Evolutionary conservation across 2,113 vertebrate genomes (phyloP), one percentile per base, ranked within the genome.

Genomic region (human (Homo sapiens)): DNA sequence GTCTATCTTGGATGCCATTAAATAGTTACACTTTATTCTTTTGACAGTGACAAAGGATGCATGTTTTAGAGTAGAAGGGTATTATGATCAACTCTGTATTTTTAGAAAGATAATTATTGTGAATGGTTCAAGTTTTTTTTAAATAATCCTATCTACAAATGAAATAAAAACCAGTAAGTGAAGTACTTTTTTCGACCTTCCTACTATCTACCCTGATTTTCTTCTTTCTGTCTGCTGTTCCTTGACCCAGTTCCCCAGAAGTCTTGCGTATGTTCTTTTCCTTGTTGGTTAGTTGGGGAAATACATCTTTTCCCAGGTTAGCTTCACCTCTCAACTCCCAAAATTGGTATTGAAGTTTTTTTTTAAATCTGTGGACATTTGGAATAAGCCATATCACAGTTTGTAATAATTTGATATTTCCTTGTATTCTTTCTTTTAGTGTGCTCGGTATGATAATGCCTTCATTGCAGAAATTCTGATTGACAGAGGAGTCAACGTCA

Each of bases 391-490:
- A 10, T 61, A 22, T 45, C 25, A 12, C n/a, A 10, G 35, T 17
- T 27, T 64, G 25, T 55, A 48, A 10, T 64, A 7, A 68, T 13
- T 52, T 40, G 75, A 6, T n/a, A 25, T 40, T 73, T 55, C 9
- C 48, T 20, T 75, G 25, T 72, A 94, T 87, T 95, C 27, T 97
- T 87, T 82, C 38, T 94, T 97, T 40, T 97, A 99, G 99, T 99
- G 99, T 94, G 99, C 99, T 80, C 99, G 99, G 68, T 99, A 99
- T 3, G 99, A 99, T 98, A 99, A 99, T 32, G 98, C 99, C 91
- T 99, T 99, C 97, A 99, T 99, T 14, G 99, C 99, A 10, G 99
- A 99, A 98, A 98, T 99, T 95, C 98, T 99, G 81, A 99, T 99
- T 38, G 99, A 99, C 96, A 99, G 99, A 97, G 99, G 99, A 38